phyloP scores from a whole-genome alignment of 2,797 vertebrate species.

The Eulemur albifrons region DNA sequence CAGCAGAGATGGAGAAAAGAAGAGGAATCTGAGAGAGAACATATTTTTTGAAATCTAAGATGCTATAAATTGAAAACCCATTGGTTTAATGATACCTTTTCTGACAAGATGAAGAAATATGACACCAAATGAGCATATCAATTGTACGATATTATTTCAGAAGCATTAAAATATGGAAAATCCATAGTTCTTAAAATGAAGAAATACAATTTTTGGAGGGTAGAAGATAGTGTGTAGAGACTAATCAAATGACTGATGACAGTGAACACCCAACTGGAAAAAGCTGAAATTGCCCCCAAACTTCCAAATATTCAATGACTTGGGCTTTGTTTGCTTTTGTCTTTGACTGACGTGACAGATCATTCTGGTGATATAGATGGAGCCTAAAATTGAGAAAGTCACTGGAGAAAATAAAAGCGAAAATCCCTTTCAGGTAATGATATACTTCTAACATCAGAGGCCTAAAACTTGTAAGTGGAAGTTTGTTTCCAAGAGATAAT shows the following conservation, averaged over 20 bases:
- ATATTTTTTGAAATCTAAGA: not conserved
- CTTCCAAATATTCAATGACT: not conserved
- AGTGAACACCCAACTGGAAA: not conserved
- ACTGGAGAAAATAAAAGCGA: conserved; percentile 11
- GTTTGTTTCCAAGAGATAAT: conserved; percentile 27
- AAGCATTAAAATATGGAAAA: conserved; percentile 33
- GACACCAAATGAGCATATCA: not conserved
- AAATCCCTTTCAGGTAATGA: not conserved
- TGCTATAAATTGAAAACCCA: not conserved
- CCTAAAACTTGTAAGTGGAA: not conserved
- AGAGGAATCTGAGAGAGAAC: not conserved
- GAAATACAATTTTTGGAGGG: not conserved
- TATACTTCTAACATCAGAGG: not conserved
- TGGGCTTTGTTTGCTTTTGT: not conserved
- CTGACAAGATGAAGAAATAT: not conserved
- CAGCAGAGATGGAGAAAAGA: not conserved
- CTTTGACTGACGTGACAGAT: not conserved
- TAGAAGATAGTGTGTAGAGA: conserved; percentile 15
- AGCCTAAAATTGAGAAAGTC: not conserved
- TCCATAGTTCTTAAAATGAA: not conserved
- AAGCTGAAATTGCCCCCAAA: conserved; percentile 2
- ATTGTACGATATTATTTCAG: not conserved
- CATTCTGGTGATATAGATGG: not conserved
- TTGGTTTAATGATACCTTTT: conserved; percentile 12
- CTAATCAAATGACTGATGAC: not conserved